Evolutionary conservation across 2,113 vertebrate genomes (phyloP).

Genomic region (Cyphomyrus plagiostoma): DNA sequence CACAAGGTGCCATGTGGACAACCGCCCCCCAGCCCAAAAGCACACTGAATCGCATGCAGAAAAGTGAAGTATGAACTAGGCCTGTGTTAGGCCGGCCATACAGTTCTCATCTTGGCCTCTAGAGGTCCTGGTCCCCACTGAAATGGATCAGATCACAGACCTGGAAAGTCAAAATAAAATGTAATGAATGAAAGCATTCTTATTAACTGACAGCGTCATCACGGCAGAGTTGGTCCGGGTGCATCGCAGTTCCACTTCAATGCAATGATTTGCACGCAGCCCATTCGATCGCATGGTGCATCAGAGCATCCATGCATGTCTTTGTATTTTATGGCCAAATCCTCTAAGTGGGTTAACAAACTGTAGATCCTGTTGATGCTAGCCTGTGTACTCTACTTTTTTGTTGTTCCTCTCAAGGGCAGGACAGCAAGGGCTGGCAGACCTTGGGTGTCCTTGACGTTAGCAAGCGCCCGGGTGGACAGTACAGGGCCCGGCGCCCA

Average conservation of each 20-base stretch:
- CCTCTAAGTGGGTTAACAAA: neutral
- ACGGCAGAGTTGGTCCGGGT: neutral
- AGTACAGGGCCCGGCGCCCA: slow-evolving; percentile 25
- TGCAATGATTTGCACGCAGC: neutral
- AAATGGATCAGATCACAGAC: neutral
- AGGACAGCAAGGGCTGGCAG: neutral
- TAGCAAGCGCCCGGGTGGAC: neutral
- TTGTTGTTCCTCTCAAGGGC: neutral
- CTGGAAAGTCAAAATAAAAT: neutral
- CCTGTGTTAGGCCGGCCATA: neutral
- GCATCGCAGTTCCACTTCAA: neutral
- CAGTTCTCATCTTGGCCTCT: slow-evolving; percentile 13
- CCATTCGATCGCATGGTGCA: neutral
- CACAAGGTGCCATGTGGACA: neutral
- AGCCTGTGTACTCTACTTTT: neutral
- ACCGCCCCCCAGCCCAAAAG: neutral
- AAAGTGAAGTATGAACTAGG: neutral
- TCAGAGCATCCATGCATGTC: neutral
- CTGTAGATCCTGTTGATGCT: neutral
- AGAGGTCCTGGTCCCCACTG: slow-evolving; percentile 24
- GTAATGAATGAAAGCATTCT: neutral
- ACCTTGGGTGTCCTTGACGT: slow-evolving; percentile 2
- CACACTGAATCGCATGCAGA: neutral
- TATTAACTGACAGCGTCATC: neutral
- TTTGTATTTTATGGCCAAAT: neutral